Conservation (phyloP, 2,113 vertebrate species). For the Cromileptes altivelis region DNA sequence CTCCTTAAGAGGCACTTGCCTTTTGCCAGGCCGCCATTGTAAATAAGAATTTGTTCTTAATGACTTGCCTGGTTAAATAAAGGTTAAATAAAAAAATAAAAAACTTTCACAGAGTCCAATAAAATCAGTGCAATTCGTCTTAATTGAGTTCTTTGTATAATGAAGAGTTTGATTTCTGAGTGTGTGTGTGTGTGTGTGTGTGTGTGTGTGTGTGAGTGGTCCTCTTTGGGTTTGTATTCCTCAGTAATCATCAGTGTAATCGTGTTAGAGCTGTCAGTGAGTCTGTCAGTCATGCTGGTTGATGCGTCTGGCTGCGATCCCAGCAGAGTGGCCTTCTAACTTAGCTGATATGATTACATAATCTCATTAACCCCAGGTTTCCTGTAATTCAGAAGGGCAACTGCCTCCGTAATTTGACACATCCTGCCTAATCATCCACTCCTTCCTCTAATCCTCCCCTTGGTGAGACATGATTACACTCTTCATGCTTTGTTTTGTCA, state of each 20-base stretch:
- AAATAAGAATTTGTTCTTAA: too few species aligned
- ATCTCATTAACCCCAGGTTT: constrained; percentile 63
- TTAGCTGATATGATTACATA: constrained; percentile 56
- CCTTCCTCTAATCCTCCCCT: constrained; percentile 25
- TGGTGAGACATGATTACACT: background rate
- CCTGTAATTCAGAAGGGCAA: constrained; percentile 48
- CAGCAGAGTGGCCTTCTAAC: background rate
- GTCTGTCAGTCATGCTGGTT: constrained; percentile 26
- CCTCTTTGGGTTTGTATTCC: background rate
- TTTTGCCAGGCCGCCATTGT: too few species aligned
- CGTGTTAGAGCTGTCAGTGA: constrained; percentile 29
- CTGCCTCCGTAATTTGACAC: constrained; percentile 46
- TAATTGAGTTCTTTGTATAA: background rate
- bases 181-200: background rate
- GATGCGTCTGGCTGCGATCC: constrained; percentile 9
- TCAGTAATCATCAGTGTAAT: constrained; percentile 27
- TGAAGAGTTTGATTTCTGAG: background rate
- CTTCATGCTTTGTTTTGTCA: constrained; percentile 41
- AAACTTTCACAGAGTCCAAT: too few species aligned
- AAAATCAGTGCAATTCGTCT: background rate
- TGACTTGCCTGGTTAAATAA: too few species aligned
- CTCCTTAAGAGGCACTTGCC: too few species aligned
- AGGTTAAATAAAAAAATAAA: too few species aligned
- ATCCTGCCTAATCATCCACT: constrained; percentile 43
- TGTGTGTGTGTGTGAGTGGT: constrained; percentile 3